Base-by-base conservation (phyloP, 1,140 invertebrate species). In the Pseudomyrmex flavicornis region DNA sequence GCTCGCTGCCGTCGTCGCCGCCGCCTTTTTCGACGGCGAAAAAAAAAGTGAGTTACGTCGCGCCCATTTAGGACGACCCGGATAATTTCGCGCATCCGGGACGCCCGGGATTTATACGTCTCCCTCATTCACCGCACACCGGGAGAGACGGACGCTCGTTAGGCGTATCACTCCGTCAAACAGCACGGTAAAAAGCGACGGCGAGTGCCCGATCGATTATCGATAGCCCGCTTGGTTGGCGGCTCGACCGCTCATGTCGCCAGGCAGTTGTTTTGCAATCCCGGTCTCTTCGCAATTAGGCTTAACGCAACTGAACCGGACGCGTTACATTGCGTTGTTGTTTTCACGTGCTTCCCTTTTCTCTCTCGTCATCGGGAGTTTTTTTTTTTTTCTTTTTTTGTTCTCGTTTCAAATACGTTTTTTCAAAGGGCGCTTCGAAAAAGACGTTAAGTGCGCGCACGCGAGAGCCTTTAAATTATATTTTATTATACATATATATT, bases 151-250 rank as follows among this genome's bases (percentile, higher is more conserved):
- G 13, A 13, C 50, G 76, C 54, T 80, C 76, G 66, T 80, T 80
- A 80, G 54, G 66, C 66, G 66, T 72, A 80, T 80, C 54, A 48
- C 54, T 72, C 76, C 44, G 66, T 80, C 76, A 80, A 80, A 80
- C 20, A 54, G 66, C 76, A 26, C 76, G 65, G 12, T 72, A 80
- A 80, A 80, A 80, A 80, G 66, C 54, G 54, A 80, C 65, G 54
- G 65, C 66, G 54, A 70, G 70, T 59, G 66, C 54, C 44, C 54
- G 63, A 79, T 70, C 76, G 76, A 79, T 79, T 79, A 79, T 70
- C 76, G 76, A 76, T 63, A 61, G 44, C 10, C 61, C 15, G 17
- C 63, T 35, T 35, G 44, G 10, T 15, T 20, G 44, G 44, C 70
- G 50, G 46, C 22, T 15, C 35, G 13, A 20, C n/a, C 15, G 59